Percentiles rank a stretch among this genome's conserved stretches.
These are phyloP conservation scores for Rosalia funebris DNA, from an alignment of 2,888 invertebrate species.

Conservation along the genomic window DNA sequence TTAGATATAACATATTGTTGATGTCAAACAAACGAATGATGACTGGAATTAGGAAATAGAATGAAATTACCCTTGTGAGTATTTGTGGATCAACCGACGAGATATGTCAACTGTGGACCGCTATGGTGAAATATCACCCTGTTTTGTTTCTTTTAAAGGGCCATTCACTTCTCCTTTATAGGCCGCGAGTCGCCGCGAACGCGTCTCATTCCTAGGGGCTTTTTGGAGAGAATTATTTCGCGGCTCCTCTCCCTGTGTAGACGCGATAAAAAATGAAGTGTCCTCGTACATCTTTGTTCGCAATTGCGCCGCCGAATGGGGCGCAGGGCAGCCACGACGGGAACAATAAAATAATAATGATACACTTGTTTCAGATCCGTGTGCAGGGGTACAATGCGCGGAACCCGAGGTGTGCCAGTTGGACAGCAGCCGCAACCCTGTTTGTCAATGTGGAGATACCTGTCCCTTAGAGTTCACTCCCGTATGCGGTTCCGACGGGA, in stretches of 20 bases:
- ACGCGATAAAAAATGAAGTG: background rate
- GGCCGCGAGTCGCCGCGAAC: background rate
- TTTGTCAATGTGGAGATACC: constrained; percentile 82
- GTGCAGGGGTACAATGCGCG: constrained; percentile 79
- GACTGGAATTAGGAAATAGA: too few relatives aligned
- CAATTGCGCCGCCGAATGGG: background rate
- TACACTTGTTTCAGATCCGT: constrained; percentile 75
- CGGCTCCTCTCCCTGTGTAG: too few relatives aligned
- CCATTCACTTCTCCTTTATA: background rate
- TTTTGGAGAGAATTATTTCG: background rate
- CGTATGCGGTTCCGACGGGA: constrained; percentile 82
- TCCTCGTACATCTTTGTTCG: background rate
- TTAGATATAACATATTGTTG: too few relatives aligned
- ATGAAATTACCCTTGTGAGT: too few relatives aligned
- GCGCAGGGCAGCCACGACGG: background rate
- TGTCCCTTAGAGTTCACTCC: constrained; percentile 80
- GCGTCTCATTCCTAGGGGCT: background rate
- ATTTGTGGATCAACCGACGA: too few relatives aligned
- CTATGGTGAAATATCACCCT: background rate
- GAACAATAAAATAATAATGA: constrained; percentile 13
- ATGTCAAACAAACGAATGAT: too few relatives aligned
- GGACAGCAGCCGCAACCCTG: constrained; percentile 79
- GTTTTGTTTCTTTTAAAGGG: constrained; percentile 4
- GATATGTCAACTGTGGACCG: too few relatives aligned
- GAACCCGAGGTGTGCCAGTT: constrained; percentile 86